phyloP scores from a whole-genome alignment of 2,888 invertebrate genomes.

The Ochlodes sylvanus region DNA sequence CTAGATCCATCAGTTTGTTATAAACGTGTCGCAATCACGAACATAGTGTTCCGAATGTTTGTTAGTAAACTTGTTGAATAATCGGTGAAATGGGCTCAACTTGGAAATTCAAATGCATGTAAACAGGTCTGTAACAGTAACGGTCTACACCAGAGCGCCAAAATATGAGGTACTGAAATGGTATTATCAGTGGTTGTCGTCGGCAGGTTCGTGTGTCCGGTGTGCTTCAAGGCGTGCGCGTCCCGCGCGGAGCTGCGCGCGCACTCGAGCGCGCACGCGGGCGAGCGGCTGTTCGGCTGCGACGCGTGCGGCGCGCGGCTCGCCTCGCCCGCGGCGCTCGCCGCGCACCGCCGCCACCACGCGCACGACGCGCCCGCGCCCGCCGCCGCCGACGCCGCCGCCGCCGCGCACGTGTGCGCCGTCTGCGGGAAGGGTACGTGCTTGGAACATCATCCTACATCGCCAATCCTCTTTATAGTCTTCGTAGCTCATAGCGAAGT shows the following conservation, averaged over 20 bases:
- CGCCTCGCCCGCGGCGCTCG: constrained; percentile 76
- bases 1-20: no score
- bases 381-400: constrained; percentile 45
- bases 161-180: background rate
- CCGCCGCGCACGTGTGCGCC: constrained; percentile 68
- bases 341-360: constrained; percentile 74
- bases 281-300: constrained; percentile 78
- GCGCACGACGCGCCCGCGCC: no score
- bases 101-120: no score
- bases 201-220: constrained; percentile 71
- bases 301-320: constrained; percentile 59
- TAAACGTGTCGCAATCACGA: no score
- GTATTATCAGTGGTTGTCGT: background rate
- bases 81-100: no score
- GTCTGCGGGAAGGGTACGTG: constrained; percentile 70
- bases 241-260: constrained; percentile 76
- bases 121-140: no score
- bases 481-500: no score
- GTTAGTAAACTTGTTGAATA: no score
- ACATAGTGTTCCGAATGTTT: no score
- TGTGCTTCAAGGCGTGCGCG: constrained; percentile 78
- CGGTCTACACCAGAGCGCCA: no score
- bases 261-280: constrained; percentile 72
- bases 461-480: no score
- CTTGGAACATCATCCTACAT: no score